phyloP scores from a whole-genome alignment of 1,140 invertebrate genomes.

The Glomeris maerens region DNA sequence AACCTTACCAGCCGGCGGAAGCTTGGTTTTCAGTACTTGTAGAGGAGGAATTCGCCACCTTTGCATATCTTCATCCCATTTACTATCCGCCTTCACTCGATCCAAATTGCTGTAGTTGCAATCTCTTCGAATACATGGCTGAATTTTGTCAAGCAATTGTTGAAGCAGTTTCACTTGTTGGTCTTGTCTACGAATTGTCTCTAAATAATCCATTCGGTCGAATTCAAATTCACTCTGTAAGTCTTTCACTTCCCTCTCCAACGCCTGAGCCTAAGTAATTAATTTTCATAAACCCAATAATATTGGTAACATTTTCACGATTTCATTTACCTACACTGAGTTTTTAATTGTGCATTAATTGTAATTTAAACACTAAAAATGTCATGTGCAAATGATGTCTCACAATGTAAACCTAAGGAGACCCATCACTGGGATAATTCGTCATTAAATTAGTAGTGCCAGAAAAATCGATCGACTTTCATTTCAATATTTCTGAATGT shows the following conservation, averaged over 20 bases:
- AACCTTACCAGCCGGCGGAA: conserved; percentile 48
- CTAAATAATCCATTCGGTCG: conserved; percentile 67
- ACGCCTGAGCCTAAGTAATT: conserved; percentile 39
- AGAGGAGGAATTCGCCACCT: conserved; percentile 58
- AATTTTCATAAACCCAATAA: no score
- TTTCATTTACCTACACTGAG: no score
- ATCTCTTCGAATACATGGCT: conserved; percentile 53
- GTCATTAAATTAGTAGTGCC: no score
- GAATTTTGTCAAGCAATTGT: conserved; percentile 53
- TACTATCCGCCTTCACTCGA: conserved; percentile 47
- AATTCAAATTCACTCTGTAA: conserved; percentile 70
- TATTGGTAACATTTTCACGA: no score
- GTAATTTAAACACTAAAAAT: no score
- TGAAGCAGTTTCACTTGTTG: conserved; percentile 52
- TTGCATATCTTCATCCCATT: conserved; percentile 61
- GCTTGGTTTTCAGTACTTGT: conserved; percentile 43
- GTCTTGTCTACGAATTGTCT: conserved; percentile 64
- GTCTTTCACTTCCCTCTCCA: conserved; percentile 60
- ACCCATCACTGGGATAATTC: no score
- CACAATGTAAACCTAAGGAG: no score
- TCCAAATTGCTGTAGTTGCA: conserved; percentile 59
- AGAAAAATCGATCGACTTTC: no score
- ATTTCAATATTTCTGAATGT: no score
- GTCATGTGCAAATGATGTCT: no score
- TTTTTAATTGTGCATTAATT: no score